Conservation (phyloP, 2,113 vertebrate species). For the Sorex fumeus region DNA sequence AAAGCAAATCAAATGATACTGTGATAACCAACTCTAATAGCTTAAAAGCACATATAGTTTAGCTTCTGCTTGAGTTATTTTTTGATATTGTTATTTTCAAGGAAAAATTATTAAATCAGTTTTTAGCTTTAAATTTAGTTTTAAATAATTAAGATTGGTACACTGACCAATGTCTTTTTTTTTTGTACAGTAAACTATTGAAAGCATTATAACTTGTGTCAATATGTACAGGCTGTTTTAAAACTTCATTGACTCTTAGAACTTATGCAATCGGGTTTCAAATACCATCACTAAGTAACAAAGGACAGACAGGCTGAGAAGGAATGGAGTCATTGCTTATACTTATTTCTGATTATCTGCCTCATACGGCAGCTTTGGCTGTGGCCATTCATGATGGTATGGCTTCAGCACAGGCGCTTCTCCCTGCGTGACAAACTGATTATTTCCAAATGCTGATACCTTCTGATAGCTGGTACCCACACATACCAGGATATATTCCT, state of each 20-base stretch:
- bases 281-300: not conserved
- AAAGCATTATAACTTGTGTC: constrained; percentile 11
- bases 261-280: not conserved
- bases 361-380: not conserved
- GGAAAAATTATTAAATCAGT: not conserved
- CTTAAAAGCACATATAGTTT: not conserved
- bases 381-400: fast-evolving
- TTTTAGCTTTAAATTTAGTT: not conserved
- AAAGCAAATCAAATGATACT: not conserved
- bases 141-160: not conserved
- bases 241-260: not conserved
- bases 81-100: not conserved
- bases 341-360: not conserved
- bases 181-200: not conserved
- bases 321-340: too few species aligned
- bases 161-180: not conserved
- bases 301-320: not conserved
- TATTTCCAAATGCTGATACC: not conserved
- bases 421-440: not conserved
- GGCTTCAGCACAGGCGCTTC: fast-evolving
- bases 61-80: not conserved
- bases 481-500: not conserved
- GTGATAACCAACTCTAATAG: constrained; percentile 12
- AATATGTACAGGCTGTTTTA: not conserved
- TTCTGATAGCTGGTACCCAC: too few species aligned